Evolutionary conservation across 2,113 vertebrate species (phyloP).

Genomic region (Lethenteron camtschaticum): DNA sequence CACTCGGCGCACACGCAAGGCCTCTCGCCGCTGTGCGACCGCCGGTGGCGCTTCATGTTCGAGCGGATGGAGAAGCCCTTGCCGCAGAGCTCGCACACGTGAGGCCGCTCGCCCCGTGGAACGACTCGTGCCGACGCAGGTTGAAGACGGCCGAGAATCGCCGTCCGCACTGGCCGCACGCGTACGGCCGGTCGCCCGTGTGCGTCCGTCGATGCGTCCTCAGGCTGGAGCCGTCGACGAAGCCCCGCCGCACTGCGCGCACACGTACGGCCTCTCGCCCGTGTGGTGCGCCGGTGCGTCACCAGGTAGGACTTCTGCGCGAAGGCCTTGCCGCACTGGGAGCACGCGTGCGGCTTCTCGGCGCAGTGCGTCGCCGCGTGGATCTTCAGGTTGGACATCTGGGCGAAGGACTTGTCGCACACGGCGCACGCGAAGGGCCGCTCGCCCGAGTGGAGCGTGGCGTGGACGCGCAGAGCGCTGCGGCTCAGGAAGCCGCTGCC

Average conservation of each 20-base stretch:
- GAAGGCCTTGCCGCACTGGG: constrained; percentile 1
- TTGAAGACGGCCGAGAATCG: background rate
- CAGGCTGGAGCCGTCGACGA: background rate
- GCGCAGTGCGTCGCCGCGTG: too few relatives aligned
- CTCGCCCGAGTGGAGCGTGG: background rate
- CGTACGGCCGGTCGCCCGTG: background rate
- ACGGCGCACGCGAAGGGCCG: background rate
- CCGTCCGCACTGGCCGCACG: background rate
- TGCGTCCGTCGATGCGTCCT: background rate
- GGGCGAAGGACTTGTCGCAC: background rate
- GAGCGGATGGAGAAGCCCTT: background rate
- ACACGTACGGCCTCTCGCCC: background rate
- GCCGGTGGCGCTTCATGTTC: background rate
- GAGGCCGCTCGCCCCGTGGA: background rate
- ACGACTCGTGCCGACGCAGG: background rate
- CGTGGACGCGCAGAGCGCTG: background rate
- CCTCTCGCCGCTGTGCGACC: background rate
- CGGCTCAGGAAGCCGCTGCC: background rate
- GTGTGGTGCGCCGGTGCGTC: background rate
- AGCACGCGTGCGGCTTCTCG: background rate
- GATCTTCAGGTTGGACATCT: too few relatives aligned
- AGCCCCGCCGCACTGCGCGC: background rate
- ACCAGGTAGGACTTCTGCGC: background rate
- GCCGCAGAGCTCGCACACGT: background rate
- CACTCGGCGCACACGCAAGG: background rate